Evolutionary conservation across 2,113 vertebrate species (phyloP), one percentile per base, ranked within the genome.

Genomic region (Megalops atlanticus): DNA sequence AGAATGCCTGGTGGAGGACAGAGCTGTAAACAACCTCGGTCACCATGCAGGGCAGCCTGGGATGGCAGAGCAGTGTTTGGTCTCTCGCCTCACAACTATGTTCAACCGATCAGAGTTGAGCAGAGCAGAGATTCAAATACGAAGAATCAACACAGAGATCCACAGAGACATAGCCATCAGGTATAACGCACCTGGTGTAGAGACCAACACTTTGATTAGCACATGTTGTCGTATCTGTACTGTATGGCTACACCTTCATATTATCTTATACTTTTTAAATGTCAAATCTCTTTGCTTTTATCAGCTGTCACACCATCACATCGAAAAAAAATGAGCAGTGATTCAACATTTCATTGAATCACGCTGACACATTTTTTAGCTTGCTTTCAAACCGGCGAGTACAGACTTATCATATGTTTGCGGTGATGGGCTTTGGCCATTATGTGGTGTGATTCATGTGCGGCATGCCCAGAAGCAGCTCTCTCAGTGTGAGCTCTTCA

Each of bases 391-490:
- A 31, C 36, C 40, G 36, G 36, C 24, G 24, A 40, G 31, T 36
- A 7, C 16, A 10, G 52, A 47, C 36, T 68, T 64, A 79, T 73
- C 24, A 18, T 73, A 49, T 73, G 73, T 72, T 27, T 71, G 36
- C 47, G 64, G 31, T 68, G 45, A 77, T 83, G 83, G 82, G 74
- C 68, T 64, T 21, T 47, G 81, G 77, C 81, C 70, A 79, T 84
- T 79, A 82, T 12, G 27, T 35, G 74, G 24, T 71, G 45, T 73
- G 74, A 85, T 87, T 82, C 64, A 88, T 89, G n/a, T n/a, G n/a
- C n/a, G n/a, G 85, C 82, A 89, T 88, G 89, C 84, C 84, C 88
- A 90, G 74, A 80, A 81, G 80, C 11, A 64, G 54, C 45, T 84
- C 81, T 74, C 71, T 83, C 76, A 49, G 14, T 80, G 82, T 27